Evolutionary conservation across 2,888 invertebrate genomes (phyloP), one percentile per base, ranked within the genome.

Genomic region (Drosophila tanythrix): DNA sequence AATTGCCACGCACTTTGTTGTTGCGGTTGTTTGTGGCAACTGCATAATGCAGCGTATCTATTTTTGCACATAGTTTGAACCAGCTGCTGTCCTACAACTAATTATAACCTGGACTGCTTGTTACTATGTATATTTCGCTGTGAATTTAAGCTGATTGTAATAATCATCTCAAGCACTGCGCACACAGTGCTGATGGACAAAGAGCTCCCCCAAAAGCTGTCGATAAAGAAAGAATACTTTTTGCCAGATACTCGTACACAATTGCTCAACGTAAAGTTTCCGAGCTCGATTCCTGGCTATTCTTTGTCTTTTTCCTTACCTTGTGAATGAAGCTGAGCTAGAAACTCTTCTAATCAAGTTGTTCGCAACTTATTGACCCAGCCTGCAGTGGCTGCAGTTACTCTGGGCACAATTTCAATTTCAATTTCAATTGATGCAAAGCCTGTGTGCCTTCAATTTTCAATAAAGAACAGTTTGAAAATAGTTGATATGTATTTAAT

Each of bases 71-170:
- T 21, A 18, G 15, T 18, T 51, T 15, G 27, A 27, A 38, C 40
- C 61, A 33, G 50, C 38, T 64, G 50, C 38, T 64, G 18, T 38
- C 40, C 15, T 25, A 18, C 25, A 3, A 25, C 27, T 50, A 38
- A 68, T 38, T 68, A 31, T 43, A 68, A 38, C 15, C 25, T 29
- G 15, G 1, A n/a, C 13, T 8, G 15, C 21, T 31, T 15, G 15
- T 21, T 15, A 13, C 27, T 6, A 10, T 29, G 18, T 29, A 27
- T 11, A 21, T 5, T n/a, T 31, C 7, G 3, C 7, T n/a, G n/a
- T 35, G 29, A 4, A 11, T 18, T 56, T 25, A 61, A 55, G 29
- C 56, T 61, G 57, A 7, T 61, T 55, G 21, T 2, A 15, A 1
- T 8, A 36, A 13, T 27, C 13, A 27, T 18, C 7, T 18, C 11